Base-by-base conservation (phyloP, 2,113 vertebrate genomes). In the Ariopsis seemanni region DNA sequence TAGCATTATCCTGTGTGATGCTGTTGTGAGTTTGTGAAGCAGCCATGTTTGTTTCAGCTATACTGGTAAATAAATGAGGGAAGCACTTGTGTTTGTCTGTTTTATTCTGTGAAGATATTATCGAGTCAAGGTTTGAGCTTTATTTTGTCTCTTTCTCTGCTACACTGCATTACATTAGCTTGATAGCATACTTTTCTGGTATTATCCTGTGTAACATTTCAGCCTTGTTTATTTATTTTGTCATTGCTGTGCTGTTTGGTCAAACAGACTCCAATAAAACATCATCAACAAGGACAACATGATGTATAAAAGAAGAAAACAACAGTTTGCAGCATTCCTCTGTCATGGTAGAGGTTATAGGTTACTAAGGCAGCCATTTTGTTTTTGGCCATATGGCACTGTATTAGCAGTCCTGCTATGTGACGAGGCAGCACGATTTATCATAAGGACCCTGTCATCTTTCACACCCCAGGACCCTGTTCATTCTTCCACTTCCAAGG, bases 381-480 rank as follows among this genome's bases (percentile, higher is more conserved):
- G 57, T 30, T 86, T 83, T 34, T 48, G 57, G 55, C 80, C 75
- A 52, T 75, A 53, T 58, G 69, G 79, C 58, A 27, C 2, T 53
- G 42, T 48, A 18, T 87, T 87, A 83, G 81, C 62, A 78, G 52
- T 62, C 79, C 79, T 30, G 20, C 85, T 80, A 62, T 20, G 79
- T 34, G 83, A 42, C 83, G 27, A 52, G 81, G 86, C 58, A 62
- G 48, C n/a, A 10, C 50, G 22, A 77, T 84, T 88, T 79, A 83
- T 91, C 55, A 77, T 57, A n/a, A 86, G 80, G 86, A 78, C 71
- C 5, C 30, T 27, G 50, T 67, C 82, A 53, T 84, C 87, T 86
- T 89, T 87, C 85, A 90, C 65, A 67, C 30, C n/a, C 71, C 62
- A 85, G 82, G 83, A 83, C 67, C 86, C 48, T 77, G 42, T 77